phyloP scores from a whole-genome alignment of 2,113 vertebrate species.

The Semnornis frantzii region DNA sequence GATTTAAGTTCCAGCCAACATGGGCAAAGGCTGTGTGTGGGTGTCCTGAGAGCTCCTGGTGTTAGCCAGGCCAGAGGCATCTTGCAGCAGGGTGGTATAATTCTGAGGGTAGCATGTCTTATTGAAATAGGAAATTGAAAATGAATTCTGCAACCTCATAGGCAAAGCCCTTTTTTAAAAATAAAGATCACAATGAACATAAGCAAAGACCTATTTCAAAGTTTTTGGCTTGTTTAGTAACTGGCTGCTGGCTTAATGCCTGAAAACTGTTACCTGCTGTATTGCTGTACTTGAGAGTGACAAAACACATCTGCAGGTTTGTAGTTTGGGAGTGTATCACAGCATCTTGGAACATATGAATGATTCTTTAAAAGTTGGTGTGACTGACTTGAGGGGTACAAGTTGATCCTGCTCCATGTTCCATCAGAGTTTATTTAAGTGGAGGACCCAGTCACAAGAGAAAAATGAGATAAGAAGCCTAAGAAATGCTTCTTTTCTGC shows the following conservation, averaged over 20 bases:
- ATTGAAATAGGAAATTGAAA: not conserved
- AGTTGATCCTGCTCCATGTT: not conserved
- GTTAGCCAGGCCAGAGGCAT: not conserved
- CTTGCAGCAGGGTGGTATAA: not conserved
- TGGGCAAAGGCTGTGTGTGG: not conserved
- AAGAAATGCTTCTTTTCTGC: not conserved
- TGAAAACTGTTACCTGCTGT: not conserved
- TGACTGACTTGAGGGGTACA: not conserved
- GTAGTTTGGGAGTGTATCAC: not conserved
- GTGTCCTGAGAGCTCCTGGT: not conserved
- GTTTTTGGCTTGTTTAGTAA: not conserved
- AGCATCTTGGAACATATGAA: not conserved
- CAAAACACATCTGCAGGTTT: not conserved
- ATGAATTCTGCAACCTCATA: not conserved
- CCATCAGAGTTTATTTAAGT: not conserved
- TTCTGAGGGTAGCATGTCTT: not conserved
- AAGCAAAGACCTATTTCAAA: not conserved
- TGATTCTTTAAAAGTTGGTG: not conserved
- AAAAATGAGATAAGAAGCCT: not conserved
- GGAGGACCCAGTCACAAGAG: not conserved
- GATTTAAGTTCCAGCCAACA: not conserved
- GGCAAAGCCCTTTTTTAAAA: not conserved
- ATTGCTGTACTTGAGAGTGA: not conserved
- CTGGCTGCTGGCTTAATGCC: not conserved
- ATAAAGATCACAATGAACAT: not conserved